Evolutionary conservation across 2,888 invertebrate genomes (phyloP), one percentile per base, ranked within the genome.

Genomic region (Torymus texanus): DNA sequence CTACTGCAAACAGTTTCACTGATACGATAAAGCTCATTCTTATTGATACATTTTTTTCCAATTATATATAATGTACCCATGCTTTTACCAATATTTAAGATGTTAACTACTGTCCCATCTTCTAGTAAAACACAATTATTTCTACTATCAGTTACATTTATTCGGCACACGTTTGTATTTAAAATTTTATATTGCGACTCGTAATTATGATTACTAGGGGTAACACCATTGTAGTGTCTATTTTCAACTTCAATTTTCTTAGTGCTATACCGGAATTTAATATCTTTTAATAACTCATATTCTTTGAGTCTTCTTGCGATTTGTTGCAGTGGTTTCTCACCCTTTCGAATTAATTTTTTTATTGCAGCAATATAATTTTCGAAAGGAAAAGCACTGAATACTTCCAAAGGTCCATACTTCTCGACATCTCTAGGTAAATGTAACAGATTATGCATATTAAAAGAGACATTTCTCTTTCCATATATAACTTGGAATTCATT

Each of bases 401-500:
- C 80, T 71, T 88, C 87, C 12, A 87, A 80, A 11, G 71, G 56
- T 2, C 87, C 87, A 80, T 81, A 85, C 8, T 74, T 81, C 11
- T 41, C n/a, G 8, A 81, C 84, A 84, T 88, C 87, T 65, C 83
- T 77, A 18, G 85, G 78, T 24, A 87, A 56, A 82, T 88, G 88
- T 58, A 87, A 70, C 18, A 88, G 74, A 10, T 81, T 80, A 80
- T 88, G 88, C 0, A 88, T 82, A 84, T 88, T 88, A 71, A 86
- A 85, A 8, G 85, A 81, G 18, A 86, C 55, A 63, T 79, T 73
- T 29, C n/a, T n/a, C n/a, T 53, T 3, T 24, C 63, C 55, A 55
- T 73, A 73, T 24, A 63, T 63, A 77, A 50, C 85, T 83, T 55
- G 77, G 74, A 85, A 84, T 10, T 83, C 75, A 53, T 68, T 11